phyloP scores from a whole-genome alignment of 2,888 invertebrate species.

The Pherbina coryleti region DNA sequence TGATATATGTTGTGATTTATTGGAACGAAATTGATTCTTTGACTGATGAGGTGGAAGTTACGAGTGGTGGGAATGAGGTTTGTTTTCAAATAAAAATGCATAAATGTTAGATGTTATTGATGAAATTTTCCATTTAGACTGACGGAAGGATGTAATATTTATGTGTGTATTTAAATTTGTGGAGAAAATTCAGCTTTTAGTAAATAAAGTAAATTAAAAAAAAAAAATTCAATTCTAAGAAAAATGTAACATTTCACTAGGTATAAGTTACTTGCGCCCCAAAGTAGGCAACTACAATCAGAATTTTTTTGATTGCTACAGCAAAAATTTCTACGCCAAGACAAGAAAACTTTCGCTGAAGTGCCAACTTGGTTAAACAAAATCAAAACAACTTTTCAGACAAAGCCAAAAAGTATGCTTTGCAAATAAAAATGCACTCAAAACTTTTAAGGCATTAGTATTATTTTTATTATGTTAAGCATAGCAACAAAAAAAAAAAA shows the following conservation, averaged over 20 bases:
- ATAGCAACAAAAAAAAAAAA: background rate
- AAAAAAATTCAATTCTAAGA: background rate
- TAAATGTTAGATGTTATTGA: no score
- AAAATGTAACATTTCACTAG: background rate
- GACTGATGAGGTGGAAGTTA: background rate
- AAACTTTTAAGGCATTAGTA: background rate
- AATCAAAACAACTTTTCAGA: background rate
- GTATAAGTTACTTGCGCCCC: no score
- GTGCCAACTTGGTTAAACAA: background rate
- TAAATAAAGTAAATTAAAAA: background rate
- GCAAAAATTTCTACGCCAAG: no score
- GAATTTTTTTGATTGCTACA: no score
- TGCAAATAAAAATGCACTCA: background rate
- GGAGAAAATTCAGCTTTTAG: no score
- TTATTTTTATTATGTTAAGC: background rate
- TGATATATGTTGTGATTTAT: slow-evolving; percentile 46
- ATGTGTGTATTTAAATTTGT: no score
- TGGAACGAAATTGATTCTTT: slow-evolving; percentile 46
- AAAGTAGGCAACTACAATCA: no score
- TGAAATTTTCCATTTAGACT: no score
- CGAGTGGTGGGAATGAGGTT: background rate
- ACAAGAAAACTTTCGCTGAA: no score
- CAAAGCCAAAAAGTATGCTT: slow-evolving; percentile 6
- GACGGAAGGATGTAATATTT: no score
- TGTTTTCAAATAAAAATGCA: no score